Base-by-base conservation (phyloP, 2,797 vertebrate genomes). In the Thaleichthys pacificus region DNA sequence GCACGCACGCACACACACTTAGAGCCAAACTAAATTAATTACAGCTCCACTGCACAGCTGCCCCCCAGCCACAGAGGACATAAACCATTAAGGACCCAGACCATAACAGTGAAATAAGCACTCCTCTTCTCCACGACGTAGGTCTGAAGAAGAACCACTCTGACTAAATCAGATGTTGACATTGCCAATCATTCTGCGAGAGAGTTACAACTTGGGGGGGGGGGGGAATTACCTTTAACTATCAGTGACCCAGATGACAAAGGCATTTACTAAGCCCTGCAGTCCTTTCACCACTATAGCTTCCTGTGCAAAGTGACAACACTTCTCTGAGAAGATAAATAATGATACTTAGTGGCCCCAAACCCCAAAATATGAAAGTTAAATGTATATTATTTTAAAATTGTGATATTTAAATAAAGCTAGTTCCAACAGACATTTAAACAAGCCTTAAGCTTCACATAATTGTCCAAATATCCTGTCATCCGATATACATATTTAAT, bases 11-110 rank as follows among this genome's bases (percentile, higher is more conserved):
- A 3, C 42, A 47, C 88, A 47, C 63, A 83, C 19, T 6, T 19
- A 4, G 28, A 24, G 32, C 67, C n/a, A 17, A 24, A 30, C 32
- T 24, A 61, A 38, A 42, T 61, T 28, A 68, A 68, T 56, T 61
- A n/a, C 35, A 15, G 68, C 35, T 26, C 21, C 8, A 26, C 38
- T 8, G 28, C 87, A 91, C 0, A 21, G 7, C 5, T 84, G 75
- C 21, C 1, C 74, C 66, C 86, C 8, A 64, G 38, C 21, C 21
- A 47, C 35, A 65, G n/a, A 65, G 32, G 14, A 66, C n/a, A 65
- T 42, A 38, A 38, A 65, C 14, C 87, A n/a, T 76, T 87, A 54
- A 74, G 77, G 21, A 82, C 80, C 63, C 90, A 8, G 80, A 78
- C 62, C 76, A 66, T 19, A 88, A 84, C 38, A 66, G 38, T 24